These are phyloP conservation scores for Erpetoichthys calabaricus DNA, from an alignment of 2,797 vertebrate genomes.

Conservation along the genomic window DNA sequence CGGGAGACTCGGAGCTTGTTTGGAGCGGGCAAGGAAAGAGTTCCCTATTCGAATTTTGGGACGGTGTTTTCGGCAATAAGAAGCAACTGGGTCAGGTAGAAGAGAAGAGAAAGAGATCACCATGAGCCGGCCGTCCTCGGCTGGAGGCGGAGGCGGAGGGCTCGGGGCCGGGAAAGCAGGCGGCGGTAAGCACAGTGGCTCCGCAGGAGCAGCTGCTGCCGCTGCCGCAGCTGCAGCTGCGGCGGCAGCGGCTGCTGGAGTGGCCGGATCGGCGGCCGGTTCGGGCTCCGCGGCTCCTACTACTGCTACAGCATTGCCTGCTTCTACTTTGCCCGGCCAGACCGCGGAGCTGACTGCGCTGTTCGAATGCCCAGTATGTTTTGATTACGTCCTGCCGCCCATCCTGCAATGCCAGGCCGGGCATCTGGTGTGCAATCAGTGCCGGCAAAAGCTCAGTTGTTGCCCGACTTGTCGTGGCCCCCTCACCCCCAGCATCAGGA, in stretches of 20 bases:
- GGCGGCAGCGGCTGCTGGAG: conserved; percentile 23
- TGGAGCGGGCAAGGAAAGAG: conserved; percentile 24
- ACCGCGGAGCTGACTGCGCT: conserved; percentile 48
- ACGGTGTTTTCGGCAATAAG: conserved; percentile 17
- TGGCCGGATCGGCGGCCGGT: conserved; percentile 30
- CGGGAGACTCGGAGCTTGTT: conserved; percentile 24
- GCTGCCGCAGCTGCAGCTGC: conserved; percentile 17
- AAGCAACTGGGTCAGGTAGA: conserved; percentile 11
- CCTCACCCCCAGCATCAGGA: conserved; percentile 52
- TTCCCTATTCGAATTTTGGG: conserved; percentile 12
- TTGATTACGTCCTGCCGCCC: conserved; percentile 58
- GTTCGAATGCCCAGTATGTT: conserved; percentile 57
- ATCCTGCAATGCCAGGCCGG: conserved; percentile 58
- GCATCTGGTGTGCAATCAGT: conserved; percentile 54
- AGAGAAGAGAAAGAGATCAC: conserved; percentile 25
- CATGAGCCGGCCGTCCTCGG: conserved; percentile 56
- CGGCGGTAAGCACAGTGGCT: conserved; percentile 42
- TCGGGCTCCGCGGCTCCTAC: conserved; percentile 23
- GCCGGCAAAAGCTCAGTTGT: conserved; percentile 57
- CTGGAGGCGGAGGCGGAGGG: conserved; percentile 42
- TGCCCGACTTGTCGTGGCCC: conserved; percentile 56
- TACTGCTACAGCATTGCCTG: conserved; percentile 27
- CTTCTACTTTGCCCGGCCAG: conserved; percentile 28
- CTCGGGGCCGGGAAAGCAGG: conserved; percentile 42
- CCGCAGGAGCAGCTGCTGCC: conserved; percentile 25